phyloP scores from a whole-genome alignment of 2,888 invertebrate species.

The Malthinus seriepunctatus region DNA sequence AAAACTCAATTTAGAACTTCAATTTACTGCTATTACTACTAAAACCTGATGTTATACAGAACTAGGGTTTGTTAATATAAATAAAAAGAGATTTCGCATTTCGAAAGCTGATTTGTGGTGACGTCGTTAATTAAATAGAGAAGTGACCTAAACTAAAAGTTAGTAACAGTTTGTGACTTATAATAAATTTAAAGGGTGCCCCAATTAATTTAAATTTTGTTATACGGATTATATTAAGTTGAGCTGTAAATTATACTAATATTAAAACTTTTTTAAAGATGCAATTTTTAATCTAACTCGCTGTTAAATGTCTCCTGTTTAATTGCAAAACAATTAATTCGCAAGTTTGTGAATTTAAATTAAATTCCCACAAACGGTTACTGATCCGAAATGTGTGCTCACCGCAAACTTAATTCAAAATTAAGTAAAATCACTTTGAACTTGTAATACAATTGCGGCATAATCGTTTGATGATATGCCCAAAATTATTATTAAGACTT shows the following conservation, averaged over 20 bases:
- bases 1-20: constrained; percentile 8
- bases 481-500: no score
- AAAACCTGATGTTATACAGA: neutral
- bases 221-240: neutral
- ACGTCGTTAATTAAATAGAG: constrained; percentile 10
- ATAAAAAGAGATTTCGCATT: constrained; percentile 1
- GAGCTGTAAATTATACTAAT: neutral
- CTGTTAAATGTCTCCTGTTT: neutral
- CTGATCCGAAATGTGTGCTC: constrained; percentile 1
- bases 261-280: constrained; percentile 1
- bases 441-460: no score
- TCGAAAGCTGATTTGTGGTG: neutral
- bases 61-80: constrained; percentile 1
- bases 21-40: constrained; percentile 3
- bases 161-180: constrained; percentile 7
- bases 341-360: neutral
- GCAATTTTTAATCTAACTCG: neutral
- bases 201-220: constrained; percentile 10
- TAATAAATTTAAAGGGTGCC: constrained; percentile 2
- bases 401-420: constrained; percentile 5
- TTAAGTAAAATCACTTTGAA: neutral
- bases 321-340: neutral
- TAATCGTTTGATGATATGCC: no score
- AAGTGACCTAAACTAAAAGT: constrained; percentile 5
- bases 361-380: constrained; percentile 1